Conservation (phyloP, 2,888 invertebrate species). For the Limnephilus lunatus region DNA sequence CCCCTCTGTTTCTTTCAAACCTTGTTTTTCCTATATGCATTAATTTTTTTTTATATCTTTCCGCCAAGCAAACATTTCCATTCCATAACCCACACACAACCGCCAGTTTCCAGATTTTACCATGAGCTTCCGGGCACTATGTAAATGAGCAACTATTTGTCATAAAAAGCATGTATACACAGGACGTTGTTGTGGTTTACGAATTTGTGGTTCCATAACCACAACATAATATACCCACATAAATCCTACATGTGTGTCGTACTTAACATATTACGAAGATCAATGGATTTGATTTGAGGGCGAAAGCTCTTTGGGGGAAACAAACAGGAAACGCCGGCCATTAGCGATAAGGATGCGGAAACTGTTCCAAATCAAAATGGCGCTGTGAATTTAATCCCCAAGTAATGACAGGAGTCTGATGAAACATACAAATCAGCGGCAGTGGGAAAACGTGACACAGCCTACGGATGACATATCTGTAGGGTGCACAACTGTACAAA, state of each 20-base stretch:
- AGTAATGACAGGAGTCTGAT: not conserved
- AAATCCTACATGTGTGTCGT: not conserved
- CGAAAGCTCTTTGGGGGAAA: constrained; percentile 37
- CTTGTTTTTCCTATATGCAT: not conserved
- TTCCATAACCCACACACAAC: not conserved
- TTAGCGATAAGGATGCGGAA: constrained; percentile 56
- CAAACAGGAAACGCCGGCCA: constrained; percentile 37
- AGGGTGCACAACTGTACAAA: not conserved
- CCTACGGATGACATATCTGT: not conserved
- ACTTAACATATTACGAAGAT: not conserved
- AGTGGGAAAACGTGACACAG: not conserved
- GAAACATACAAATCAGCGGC: not conserved
- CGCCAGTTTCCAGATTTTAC: not conserved
- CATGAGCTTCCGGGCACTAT: not conserved
- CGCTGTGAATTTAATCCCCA: not conserved
- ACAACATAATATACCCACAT: not conserved
- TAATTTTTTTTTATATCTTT: not conserved
- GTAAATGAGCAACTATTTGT: not conserved
- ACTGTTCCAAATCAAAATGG: constrained; percentile 47
- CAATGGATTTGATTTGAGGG: constrained; percentile 12
- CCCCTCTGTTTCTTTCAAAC: not conserved
- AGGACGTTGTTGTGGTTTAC: not conserved
- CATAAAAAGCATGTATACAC: not conserved
- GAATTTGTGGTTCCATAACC: not conserved
- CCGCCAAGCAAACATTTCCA: not conserved